Percentiles rank a stretch among this genome's conserved stretches.
These are phyloP conservation scores for Paracentrotus lividus DNA, from an alignment of 53 echinoderm and acorn worm genomes.

Conservation along the genomic window DNA sequence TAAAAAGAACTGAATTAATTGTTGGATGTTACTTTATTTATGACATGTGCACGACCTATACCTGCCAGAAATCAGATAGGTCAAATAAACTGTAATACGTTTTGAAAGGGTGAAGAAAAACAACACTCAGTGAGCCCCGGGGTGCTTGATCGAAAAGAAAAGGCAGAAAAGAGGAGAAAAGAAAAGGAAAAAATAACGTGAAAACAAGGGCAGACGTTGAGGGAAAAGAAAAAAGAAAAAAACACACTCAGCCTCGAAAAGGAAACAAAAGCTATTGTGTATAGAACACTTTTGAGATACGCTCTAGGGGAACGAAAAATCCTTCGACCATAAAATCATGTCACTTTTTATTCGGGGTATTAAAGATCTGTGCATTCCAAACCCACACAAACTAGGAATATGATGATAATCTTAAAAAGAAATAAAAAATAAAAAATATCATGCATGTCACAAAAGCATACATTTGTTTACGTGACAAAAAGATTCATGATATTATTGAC, in stretches of 20 bases:
- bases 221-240: background rate
- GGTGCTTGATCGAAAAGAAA: background rate
- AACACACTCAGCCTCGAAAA: background rate
- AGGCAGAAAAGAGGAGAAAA: background rate
- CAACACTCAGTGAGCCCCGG: background rate
- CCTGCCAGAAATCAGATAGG: background rate
- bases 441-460: too few species aligned
- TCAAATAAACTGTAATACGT: background rate
- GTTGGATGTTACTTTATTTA: background rate
- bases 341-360: too few species aligned
- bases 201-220: too few species aligned
- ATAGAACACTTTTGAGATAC: background rate
- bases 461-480: too few species aligned
- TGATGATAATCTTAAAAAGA: too few species aligned
- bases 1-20: background rate
- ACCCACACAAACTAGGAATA: too few species aligned
- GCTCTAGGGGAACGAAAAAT: background rate
- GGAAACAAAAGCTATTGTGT: background rate
- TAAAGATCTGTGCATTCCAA: too few species aligned
- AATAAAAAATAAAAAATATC: too few species aligned
- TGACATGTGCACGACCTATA: constrained; percentile 2
- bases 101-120: background rate
- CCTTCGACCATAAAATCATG: background rate
- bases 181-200: background rate
- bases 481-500: too few species aligned